phyloP scores from a whole-genome alignment of 2,113 vertebrate genomes.

The Empidonax alnorum region DNA sequence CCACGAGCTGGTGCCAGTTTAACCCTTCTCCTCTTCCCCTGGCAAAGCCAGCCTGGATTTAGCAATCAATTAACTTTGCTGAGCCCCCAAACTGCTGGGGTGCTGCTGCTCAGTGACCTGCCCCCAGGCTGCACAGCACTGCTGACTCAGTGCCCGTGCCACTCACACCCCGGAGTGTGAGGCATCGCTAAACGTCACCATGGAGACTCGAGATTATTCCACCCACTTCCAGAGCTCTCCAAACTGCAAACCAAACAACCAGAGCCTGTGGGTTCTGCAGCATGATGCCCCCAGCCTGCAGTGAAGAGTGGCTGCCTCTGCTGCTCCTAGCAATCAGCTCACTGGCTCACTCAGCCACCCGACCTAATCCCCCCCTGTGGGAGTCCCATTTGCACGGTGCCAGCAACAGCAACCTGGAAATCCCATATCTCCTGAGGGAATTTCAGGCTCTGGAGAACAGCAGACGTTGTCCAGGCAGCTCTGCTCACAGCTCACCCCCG shows the following conservation, averaged over 20 bases:
- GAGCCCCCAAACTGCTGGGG: not conserved
- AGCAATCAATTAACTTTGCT: not conserved
- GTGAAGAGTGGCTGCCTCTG: not conserved
- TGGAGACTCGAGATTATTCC: slow-evolving; percentile 49
- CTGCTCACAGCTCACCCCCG: not conserved
- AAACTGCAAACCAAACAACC: not conserved
- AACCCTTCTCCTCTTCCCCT: not conserved
- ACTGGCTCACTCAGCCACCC: not conserved
- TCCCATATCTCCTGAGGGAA: rapidly evolving
- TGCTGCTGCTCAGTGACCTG: not conserved
- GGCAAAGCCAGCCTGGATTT: not conserved
- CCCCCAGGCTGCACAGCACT: not conserved
- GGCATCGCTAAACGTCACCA: not conserved
- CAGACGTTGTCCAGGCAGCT: not conserved
- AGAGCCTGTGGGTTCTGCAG: not conserved
- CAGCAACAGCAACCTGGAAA: not conserved
- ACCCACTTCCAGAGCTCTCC: slow-evolving; percentile 7
- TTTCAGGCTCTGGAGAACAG: not conserved
- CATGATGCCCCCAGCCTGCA: not conserved
- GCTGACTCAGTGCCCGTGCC: not conserved
- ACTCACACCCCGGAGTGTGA: not conserved
- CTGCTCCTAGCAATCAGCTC: not conserved
- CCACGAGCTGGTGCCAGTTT: rapidly evolving
- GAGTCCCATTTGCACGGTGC: not conserved
- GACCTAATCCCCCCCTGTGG: not conserved